phyloP scores from a whole-genome alignment of 2,113 vertebrate genomes.

The Acrocephalus arundinaceus region DNA sequence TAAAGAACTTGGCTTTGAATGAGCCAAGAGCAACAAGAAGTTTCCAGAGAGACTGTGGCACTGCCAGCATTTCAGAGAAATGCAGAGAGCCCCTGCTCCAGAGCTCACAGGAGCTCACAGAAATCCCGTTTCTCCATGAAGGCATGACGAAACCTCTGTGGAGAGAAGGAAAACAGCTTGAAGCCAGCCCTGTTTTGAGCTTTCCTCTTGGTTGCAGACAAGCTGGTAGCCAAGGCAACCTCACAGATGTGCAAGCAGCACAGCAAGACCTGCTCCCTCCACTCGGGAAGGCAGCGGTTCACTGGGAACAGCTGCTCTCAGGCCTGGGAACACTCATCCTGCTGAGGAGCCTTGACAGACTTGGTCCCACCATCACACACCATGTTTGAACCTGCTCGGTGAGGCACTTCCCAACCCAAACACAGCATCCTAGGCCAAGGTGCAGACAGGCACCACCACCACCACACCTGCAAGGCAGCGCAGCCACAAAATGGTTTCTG shows the following conservation, averaged over 20 bases:
- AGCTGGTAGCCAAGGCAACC: constrained; percentile 63
- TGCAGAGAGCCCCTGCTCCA: neutral
- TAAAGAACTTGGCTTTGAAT: neutral
- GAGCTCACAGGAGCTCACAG: neutral
- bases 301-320: neutral
- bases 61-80: neutral
- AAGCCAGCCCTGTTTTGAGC: constrained; percentile 2
- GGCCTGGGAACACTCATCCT: neutral
- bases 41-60: neutral
- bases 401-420: rapidly evolving
- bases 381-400: rapidly evolving
- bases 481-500: neutral
- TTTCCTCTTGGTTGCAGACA: neutral
- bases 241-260: constrained; percentile 8
- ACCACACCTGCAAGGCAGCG: rapidly evolving
- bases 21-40: neutral
- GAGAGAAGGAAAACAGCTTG: neutral
- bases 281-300: neutral
- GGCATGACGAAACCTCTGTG: neutral
- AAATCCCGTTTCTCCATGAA: neutral
- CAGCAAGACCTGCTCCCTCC: neutral
- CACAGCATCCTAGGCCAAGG: neutral
- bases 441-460: neutral
- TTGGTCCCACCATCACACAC: neutral
- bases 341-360: neutral